Evolutionary conservation across 2,888 invertebrate species (phyloP).

Genomic region (Pilophorus perplexus): DNA sequence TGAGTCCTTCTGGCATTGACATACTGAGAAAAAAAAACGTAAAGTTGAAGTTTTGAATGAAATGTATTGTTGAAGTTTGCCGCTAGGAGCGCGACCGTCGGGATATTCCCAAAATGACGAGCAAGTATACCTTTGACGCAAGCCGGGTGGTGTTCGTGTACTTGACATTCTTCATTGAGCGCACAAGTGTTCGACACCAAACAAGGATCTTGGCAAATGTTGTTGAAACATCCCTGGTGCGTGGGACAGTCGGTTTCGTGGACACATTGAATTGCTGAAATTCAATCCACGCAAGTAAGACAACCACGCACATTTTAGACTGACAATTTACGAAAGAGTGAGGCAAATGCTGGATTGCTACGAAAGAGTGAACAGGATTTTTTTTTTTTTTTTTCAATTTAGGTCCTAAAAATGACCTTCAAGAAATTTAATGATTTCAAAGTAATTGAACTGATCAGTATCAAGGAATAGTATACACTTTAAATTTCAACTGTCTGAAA

Average conservation of each 20-base stretch:
- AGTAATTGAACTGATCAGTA: no score
- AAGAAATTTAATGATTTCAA: no score
- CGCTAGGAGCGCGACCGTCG: background rate
- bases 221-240: constrained; percentile 74
- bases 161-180: constrained; percentile 73
- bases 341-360: no score
- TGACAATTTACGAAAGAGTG: no score
- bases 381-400: no score
- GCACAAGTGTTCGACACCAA: constrained; percentile 70
- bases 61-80: no score
- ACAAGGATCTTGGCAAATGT: constrained; percentile 80
- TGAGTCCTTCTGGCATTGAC: constrained; percentile 67
- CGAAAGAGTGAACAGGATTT: no score
- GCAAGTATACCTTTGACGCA: constrained; percentile 70
- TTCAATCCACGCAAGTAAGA: background rate
- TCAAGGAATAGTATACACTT: no score
- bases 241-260: constrained; percentile 75
- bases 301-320: no score
- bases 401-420: background rate
- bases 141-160: constrained; percentile 77
- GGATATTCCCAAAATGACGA: background rate
- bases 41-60: background rate
- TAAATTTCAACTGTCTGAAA: no score
- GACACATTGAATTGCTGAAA: constrained; percentile 72
- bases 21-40: constrained; percentile 55